phyloP scores from a whole-genome alignment of 2,113 vertebrate species.

The Muntiacus reevesi region DNA sequence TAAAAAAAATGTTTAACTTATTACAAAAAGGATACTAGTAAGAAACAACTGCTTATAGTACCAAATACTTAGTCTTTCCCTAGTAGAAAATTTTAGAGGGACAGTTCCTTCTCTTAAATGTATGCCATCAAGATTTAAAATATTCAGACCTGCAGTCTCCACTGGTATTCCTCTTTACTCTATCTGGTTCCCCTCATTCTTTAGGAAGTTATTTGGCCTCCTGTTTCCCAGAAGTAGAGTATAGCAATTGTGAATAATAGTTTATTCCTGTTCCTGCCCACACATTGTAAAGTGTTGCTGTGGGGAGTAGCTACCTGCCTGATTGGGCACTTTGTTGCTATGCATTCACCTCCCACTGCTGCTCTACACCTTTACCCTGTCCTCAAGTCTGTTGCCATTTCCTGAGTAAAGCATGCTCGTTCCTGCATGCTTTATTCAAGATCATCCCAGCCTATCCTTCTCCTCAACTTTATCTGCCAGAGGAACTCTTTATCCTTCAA shows the following conservation, averaged over 20 bases:
- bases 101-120: neutral
- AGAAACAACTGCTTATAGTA: neutral
- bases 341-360: neutral
- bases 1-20: neutral
- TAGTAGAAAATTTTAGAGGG: neutral
- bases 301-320: neutral
- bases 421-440: neutral
- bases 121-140: neutral
- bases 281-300: neutral
- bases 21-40: neutral
- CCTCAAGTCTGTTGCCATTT: neutral
- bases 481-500: neutral
- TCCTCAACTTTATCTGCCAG: neutral
- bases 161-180: neutral
- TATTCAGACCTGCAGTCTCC: neutral
- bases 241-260: neutral
- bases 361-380: neutral
- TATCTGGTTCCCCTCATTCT: neutral
- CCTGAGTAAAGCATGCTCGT: neutral
- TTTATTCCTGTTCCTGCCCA: neutral
- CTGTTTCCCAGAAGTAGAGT: neutral
- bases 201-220: constrained; percentile 7
- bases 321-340: neutral
- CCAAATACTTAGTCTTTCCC: neutral
- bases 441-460: neutral